These are phyloP conservation scores for Coelopa frigida DNA, from an alignment of 1,140 invertebrate species.

Conservation along the genomic window DNA sequence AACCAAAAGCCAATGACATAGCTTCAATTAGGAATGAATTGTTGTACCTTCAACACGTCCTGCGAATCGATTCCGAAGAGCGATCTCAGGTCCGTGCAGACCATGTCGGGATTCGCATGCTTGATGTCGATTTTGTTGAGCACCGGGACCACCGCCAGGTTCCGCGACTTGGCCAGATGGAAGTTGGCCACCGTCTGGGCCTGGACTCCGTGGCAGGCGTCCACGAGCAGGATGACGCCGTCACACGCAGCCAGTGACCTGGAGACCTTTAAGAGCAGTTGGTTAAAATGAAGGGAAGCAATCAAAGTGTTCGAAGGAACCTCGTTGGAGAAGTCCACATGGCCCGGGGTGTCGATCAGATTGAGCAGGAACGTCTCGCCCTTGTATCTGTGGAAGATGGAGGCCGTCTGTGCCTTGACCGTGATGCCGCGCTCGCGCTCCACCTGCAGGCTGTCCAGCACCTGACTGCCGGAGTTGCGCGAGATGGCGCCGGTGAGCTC, in stretches of 20 bases:
- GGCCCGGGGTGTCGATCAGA: slow-evolving; percentile 96
- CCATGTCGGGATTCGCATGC: slow-evolving; percentile 75
- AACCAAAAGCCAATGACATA: not conserved
- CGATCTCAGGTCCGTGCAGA: slow-evolving; percentile 69
- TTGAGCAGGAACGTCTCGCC: slow-evolving; percentile 77
- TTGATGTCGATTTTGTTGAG: slow-evolving; percentile 97
- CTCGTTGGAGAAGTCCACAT: slow-evolving; percentile 98
- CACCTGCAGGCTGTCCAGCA: slow-evolving; percentile 51
- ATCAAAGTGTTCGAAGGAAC: slow-evolving; percentile 51
- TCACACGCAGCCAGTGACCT: slow-evolving; percentile 86
- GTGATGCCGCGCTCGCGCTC: slow-evolving; percentile 95
- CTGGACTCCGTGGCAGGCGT: slow-evolving; percentile 95
- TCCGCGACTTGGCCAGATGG: slow-evolving; percentile 77
- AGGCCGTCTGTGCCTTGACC: slow-evolving; percentile 95
- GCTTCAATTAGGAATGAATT: not conserved
- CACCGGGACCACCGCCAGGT: slow-evolving; percentile 82
- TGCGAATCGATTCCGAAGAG: slow-evolving; percentile 75
- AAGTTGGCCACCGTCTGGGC: slow-evolving; percentile 98
- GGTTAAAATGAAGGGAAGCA: not conserved
- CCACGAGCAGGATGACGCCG: slow-evolving; percentile 89
- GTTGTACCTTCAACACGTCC: slow-evolving; percentile 56
- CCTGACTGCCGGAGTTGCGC: slow-evolving; percentile 64
- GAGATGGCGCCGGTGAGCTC: slow-evolving; percentile 83
- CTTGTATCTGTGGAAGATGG: slow-evolving; percentile 69
- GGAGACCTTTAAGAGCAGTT: slow-evolving; percentile 49